Conservation (phyloP, 2,888 invertebrate genomes). For the Meganola albula region DNA sequence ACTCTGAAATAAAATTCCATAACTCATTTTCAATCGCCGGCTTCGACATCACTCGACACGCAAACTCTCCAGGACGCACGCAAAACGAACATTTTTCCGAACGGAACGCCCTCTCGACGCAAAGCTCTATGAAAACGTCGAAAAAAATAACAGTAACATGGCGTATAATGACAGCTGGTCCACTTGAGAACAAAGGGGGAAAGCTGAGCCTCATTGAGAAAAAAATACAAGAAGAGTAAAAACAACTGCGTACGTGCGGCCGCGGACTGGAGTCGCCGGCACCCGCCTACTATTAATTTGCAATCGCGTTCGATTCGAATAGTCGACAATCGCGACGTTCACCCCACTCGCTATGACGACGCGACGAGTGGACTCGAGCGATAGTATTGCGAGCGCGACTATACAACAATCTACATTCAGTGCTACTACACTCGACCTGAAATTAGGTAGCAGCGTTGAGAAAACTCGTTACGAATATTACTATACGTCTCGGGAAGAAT, state of each 20-base stretch:
- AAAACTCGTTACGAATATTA: constrained; percentile 77
- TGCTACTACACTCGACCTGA: constrained; percentile 58
- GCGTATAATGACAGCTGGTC: constrained; percentile 80
- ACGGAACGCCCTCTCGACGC: constrained; percentile 72
- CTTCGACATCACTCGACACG: constrained; percentile 69
- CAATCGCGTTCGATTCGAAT: constrained; percentile 68
- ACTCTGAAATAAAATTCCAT: constrained; percentile 56
- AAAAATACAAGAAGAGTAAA: constrained; percentile 74
- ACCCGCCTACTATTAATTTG: constrained; percentile 69
- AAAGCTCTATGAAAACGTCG: constrained; percentile 76
- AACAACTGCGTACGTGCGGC: constrained; percentile 64
- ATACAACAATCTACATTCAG: constrained; percentile 34
- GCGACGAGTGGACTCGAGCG: constrained; percentile 44
- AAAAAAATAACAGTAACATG: constrained; percentile 77
- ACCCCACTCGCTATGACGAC: constrained; percentile 36
- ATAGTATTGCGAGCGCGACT: constrained; percentile 28
- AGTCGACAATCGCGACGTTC: constrained; percentile 45
- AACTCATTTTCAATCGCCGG: constrained; percentile 66
- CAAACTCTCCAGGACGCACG: constrained; percentile 72
- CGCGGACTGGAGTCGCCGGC: constrained; percentile 44
- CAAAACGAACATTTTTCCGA: constrained; percentile 77
- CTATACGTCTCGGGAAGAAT: constrained; percentile 73
- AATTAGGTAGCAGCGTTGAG: constrained; percentile 70
- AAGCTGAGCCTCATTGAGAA: constrained; percentile 73
- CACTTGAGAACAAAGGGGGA: constrained; percentile 79